Conservation (phyloP, 2,113 vertebrate species). For the Dolichotis patagonum region DNA sequence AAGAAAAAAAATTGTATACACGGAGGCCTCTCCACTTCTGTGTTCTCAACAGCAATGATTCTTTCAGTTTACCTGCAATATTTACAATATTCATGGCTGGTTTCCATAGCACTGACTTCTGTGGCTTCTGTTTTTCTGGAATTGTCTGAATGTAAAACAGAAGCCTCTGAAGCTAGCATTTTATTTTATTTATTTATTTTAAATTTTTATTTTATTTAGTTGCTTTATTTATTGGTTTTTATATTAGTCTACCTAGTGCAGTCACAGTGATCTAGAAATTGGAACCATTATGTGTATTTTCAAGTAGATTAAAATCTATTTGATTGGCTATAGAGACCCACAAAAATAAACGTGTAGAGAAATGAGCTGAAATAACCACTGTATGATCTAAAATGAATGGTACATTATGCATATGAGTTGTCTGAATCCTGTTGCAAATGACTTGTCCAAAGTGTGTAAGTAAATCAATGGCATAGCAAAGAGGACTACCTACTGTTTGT, state of each 20-base stretch:
- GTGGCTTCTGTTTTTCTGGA: neutral
- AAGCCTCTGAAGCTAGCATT: constrained; percentile 20
- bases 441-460: neutral
- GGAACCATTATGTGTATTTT: neutral
- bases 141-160: constrained; percentile 20
- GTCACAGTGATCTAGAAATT: neutral
- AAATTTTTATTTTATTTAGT: neutral
- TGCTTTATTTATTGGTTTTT: constrained; percentile 41
- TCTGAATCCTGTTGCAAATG: neutral
- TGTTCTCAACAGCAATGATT: neutral
- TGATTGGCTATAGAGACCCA: constrained; percentile 17
- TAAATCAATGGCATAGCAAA: neutral
- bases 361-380: neutral
- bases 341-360: neutral
- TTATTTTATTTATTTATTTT: neutral
- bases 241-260: neutral
- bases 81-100: neutral
- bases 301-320: constrained; percentile 36
- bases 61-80: constrained; percentile 47
- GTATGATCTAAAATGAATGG: neutral
- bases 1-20: constrained; percentile 30
- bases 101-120: constrained; percentile 56
- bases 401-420: neutral
- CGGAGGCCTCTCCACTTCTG: neutral
- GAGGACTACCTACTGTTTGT: neutral